phyloP scores from a whole-genome alignment of 2,797 vertebrate genomes.

The Acanthurus leucopareius region DNA sequence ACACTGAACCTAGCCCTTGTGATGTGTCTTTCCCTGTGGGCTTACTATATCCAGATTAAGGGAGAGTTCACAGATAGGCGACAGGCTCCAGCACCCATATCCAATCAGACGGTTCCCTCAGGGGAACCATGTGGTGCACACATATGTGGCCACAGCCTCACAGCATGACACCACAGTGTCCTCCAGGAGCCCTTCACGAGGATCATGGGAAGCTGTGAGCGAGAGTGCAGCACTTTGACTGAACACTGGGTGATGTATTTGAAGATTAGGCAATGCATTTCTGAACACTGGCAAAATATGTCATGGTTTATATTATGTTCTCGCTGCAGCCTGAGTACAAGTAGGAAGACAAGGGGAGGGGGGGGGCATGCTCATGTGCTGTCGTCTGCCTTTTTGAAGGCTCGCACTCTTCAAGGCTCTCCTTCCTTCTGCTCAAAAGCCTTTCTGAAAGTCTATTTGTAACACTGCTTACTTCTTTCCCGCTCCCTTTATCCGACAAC shows the following conservation, averaged over 20 bases:
- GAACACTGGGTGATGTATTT: constrained; percentile 49
- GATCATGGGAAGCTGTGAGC: constrained; percentile 64
- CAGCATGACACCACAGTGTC: constrained; percentile 76
- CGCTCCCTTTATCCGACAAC: constrained; percentile 54
- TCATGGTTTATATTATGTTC: constrained; percentile 48
- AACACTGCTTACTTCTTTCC: constrained; percentile 61
- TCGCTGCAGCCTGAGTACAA: constrained; percentile 39
- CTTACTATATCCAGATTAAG: constrained; percentile 84
- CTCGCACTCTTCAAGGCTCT: constrained; percentile 58
- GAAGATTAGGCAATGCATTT: constrained; percentile 60
- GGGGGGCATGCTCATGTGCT: constrained; percentile 31
- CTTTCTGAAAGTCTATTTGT: constrained; percentile 70
- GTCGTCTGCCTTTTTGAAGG: constrained; percentile 45
- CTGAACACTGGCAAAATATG: constrained; percentile 58
- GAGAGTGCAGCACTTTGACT: constrained; percentile 57
- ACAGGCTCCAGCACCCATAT: constrained; percentile 82
- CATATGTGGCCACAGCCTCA: constrained; percentile 80
- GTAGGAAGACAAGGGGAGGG: constrained; percentile 19
- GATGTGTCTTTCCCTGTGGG: constrained; percentile 81
- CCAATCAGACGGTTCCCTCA: constrained; percentile 80
- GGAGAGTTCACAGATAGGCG: constrained; percentile 79
- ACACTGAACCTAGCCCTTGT: constrained; percentile 68
- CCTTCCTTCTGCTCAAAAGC: constrained; percentile 60
- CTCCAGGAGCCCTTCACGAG: constrained; percentile 80
- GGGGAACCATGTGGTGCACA: constrained; percentile 81